Evolutionary conservation across 1,140 invertebrate species (phyloP).

Genomic region (Neodiprion virginianus): DNA sequence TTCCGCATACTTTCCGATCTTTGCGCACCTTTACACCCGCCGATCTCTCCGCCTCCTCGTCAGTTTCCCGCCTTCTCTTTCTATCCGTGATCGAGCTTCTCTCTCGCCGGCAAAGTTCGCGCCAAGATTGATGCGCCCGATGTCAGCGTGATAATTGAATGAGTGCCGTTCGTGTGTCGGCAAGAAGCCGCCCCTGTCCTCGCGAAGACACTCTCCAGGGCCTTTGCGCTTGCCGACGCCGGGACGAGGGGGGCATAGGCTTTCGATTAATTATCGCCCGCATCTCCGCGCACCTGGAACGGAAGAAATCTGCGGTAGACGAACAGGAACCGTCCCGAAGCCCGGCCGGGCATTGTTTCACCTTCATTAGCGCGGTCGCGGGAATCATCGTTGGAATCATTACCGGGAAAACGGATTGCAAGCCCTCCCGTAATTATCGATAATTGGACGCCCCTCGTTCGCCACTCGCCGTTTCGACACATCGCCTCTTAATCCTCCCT

Average conservation of each 20-base stretch:
- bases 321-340: background rate
- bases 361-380: background rate
- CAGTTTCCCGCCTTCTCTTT: slow-evolving; percentile 15
- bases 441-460: too few species aligned
- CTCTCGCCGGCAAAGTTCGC: slow-evolving; percentile 22
- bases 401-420: background rate
- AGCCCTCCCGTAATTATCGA: too few species aligned
- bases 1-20: slow-evolving; percentile 21
- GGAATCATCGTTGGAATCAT: slow-evolving; percentile 2
- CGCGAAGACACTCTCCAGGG: slow-evolving; percentile 30
- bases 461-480: too few species aligned
- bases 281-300: slow-evolving; percentile 47
- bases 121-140: slow-evolving; percentile 53
- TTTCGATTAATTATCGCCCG: slow-evolving; percentile 55
- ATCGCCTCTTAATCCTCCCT: too few species aligned
- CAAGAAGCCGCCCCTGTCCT: slow-evolving; percentile 43
- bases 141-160: slow-evolving; percentile 60
- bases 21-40: slow-evolving; percentile 2
- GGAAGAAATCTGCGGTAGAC: slow-evolving; percentile 16
- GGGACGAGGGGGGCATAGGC: slow-evolving; percentile 35
- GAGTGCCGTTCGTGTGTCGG: slow-evolving; percentile 51
- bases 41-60: slow-evolving; percentile 20
- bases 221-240: slow-evolving; percentile 48
- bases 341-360: background rate
- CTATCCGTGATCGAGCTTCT: too few species aligned